Conservation (phyloP, 1,140 invertebrate genomes). For the Achroia grisella region DNA sequence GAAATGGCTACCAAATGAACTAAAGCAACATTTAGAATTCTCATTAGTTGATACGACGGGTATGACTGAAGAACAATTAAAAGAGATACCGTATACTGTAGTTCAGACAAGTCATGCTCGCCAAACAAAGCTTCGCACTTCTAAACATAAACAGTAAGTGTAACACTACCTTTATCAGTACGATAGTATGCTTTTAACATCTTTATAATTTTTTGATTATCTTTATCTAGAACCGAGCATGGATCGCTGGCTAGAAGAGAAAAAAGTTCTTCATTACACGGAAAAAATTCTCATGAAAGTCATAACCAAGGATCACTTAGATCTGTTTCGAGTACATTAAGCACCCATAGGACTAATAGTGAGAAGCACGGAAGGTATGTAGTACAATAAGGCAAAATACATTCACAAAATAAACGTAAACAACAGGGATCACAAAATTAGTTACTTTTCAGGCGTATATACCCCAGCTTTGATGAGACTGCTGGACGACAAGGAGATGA, state of each 20-base stretch:
- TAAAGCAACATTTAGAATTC: slow-evolving; percentile 91
- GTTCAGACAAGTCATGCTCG: slow-evolving; percentile 81
- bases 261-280: slow-evolving; percentile 51
- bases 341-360: slow-evolving; percentile 48
- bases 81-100: slow-evolving; percentile 94
- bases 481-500: slow-evolving; percentile 40
- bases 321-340: slow-evolving; percentile 64
- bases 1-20: slow-evolving; percentile 82
- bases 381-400: too few relatives aligned
- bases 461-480: slow-evolving; percentile 57
- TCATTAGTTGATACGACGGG: slow-evolving; percentile 90
- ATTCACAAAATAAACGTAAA: too few relatives aligned
- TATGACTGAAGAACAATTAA: slow-evolving; percentile 90
- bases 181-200: slow-evolving; percentile 5
- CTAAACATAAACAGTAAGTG: slow-evolving; percentile 66
- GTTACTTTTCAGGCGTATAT: slow-evolving; percentile 46
- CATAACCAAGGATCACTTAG: slow-evolving; percentile 66
- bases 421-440: too few relatives aligned
- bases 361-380: slow-evolving; percentile 62
- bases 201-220: slow-evolving; percentile 1
- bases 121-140: slow-evolving; percentile 73
- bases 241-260: slow-evolving; percentile 60
- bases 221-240: slow-evolving; percentile 40
- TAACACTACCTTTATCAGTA: not conserved
- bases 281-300: slow-evolving; percentile 52